These are phyloP conservation scores for Hirtodrosophila alboralis DNA, from an alignment of 2,888 invertebrate species.

Conservation along the genomic window DNA sequence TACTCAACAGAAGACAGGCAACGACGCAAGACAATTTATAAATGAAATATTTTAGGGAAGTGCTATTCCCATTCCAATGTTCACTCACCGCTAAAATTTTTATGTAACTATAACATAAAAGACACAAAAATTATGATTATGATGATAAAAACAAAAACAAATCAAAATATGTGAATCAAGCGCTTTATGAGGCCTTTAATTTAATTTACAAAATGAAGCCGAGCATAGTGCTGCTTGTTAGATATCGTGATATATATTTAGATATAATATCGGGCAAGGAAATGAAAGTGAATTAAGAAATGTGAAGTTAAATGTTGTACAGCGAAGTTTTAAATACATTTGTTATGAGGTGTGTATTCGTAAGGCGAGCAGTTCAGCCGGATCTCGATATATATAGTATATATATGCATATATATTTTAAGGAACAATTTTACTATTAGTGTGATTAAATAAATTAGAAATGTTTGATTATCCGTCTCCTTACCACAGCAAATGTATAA, in stretches of 20 bases:
- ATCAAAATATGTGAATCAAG: slow-evolving; percentile 27
- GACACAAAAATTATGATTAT: slow-evolving; percentile 33
- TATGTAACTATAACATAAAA: slow-evolving; percentile 47
- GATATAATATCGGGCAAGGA: slow-evolving; percentile 48
- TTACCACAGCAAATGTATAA: no score
- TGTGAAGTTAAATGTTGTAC: background rate
- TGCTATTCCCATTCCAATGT: slow-evolving; percentile 31
- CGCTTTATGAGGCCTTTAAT: slow-evolving; percentile 60
- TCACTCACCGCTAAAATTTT: slow-evolving; percentile 46
- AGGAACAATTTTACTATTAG: no score
- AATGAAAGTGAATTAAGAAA: slow-evolving; percentile 48
- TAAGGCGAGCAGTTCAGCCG: no score
- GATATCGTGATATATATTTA: slow-evolving; percentile 23
- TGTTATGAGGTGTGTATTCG: background rate
- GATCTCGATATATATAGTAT: no score
- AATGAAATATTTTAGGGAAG: slow-evolving; percentile 54
- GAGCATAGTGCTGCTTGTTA: slow-evolving; percentile 32
- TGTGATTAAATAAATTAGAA: no score
- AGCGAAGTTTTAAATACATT: slow-evolving; percentile 13
- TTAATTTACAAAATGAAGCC: slow-evolving; percentile 52
- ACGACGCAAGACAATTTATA: slow-evolving; percentile 13
- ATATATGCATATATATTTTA: no score
- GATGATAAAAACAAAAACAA: slow-evolving; percentile 8
- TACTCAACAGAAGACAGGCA: slow-evolving; percentile 5
- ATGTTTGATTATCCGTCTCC: no score